phyloP scores from a whole-genome alignment of 2,797 vertebrate species.

The Hozukius guyotensis region DNA sequence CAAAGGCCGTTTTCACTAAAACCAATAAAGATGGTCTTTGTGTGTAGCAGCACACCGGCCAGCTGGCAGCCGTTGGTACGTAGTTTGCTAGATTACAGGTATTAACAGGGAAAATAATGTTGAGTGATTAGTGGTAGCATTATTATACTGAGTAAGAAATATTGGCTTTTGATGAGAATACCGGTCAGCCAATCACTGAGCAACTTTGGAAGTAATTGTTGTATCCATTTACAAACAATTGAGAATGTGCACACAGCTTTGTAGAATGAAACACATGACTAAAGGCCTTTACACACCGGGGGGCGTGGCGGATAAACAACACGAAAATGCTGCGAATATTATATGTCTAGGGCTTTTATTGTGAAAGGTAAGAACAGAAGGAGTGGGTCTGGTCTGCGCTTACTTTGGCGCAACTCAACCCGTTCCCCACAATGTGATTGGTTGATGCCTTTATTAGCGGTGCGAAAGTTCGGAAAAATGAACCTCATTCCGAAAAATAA shows the following conservation, averaged over 20 bases:
- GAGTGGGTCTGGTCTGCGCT: too few species aligned
- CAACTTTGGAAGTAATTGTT: background rate
- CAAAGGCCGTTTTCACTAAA: slow-evolving; percentile 5
- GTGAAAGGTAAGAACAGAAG: too few species aligned
- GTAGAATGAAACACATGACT: background rate
- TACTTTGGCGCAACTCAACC: too few species aligned
- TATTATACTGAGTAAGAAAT: background rate
- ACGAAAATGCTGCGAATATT: too few species aligned
- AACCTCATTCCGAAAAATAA: too few species aligned
- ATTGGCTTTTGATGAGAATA: background rate
- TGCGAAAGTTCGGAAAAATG: too few species aligned
- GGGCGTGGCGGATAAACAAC: accelerated
- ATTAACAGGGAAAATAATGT: background rate
- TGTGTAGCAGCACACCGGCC: background rate
- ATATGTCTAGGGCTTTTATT: too few species aligned
- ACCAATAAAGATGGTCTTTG: slow-evolving; percentile 12
- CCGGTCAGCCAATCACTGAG: background rate
- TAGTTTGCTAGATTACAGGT: background rate
- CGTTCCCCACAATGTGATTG: too few species aligned
- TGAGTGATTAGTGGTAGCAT: background rate
- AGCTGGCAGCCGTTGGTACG: background rate
- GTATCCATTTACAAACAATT: background rate
- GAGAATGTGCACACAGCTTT: background rate
- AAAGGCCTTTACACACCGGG: too few species aligned
- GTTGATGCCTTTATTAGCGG: too few species aligned